Evolutionary conservation across 2,888 invertebrate species (phyloP), one percentile per base, ranked within the genome.

Genomic region (Tetragnatha montana): DNA sequence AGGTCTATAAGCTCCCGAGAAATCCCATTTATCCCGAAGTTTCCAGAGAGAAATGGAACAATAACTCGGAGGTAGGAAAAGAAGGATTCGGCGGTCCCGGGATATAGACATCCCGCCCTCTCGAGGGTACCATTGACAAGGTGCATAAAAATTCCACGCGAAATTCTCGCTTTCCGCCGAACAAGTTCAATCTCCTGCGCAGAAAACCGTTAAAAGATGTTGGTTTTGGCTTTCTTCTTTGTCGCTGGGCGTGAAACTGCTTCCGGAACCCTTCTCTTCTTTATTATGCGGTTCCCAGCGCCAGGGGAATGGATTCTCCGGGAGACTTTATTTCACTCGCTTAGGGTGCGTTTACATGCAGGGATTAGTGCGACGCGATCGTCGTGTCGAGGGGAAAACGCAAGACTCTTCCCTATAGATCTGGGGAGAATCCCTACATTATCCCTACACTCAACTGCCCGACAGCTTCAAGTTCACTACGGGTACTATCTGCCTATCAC

Each of bases 61-160:
- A 73, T 73, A 73, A 73, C 19, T 19, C 12, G 7, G 35, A 35
- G 35, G 35, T 35, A 12, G 22, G 19, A 19, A 73, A 73, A 71
- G 22, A 73, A 73, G 22, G 12, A 19, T 12, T 73, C 22, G 0
- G 21, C 12, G 19, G 19, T 35, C 1, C 35, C 76, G 19, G n/a
- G 21, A 19, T 60, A 47, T 17, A 76, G 75, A 76, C 47, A 68
- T 68, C 80, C n/a, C 22, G 21, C 68, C n/a, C 60, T 7, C 80
- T 22, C 69, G n/a, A 69, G 80, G 35, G 80, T 80, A 35, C 35
- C 68, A 80, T 80, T 80, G 80, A 47, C 68, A 68, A 21, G 60
- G 21, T 21, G 21, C 80, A 68, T 69, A 35, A 68, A 68, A 60
- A 21, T 80, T 60, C 50, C 35, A 8, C 17, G 68, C 68, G 35